Percentiles rank a stretch among this genome's conserved stretches.
phyloP scores from a whole-genome alignment of 2,888 invertebrate species.

The Escarpia spicata region DNA sequence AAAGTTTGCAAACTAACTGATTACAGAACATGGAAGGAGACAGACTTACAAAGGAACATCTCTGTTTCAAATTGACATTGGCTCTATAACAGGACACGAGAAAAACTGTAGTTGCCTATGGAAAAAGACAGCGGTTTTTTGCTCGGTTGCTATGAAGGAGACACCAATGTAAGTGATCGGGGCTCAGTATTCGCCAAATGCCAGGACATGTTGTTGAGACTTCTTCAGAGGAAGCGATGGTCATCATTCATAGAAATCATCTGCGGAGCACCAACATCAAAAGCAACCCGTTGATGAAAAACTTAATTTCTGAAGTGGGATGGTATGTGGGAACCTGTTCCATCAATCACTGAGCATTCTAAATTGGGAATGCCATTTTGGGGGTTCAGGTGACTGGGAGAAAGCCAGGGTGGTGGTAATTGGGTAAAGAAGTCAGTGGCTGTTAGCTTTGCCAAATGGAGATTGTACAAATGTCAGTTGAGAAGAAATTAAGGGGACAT shows the following conservation, averaged over 20 bases:
- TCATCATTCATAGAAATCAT: constrained; percentile 16
- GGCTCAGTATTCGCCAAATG: neutral
- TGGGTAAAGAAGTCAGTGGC: neutral
- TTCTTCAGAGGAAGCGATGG: neutral
- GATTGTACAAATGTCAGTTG: neutral
- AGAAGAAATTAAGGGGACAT: neutral
- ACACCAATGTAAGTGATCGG: neutral
- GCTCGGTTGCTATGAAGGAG: neutral
- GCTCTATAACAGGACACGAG: neutral
- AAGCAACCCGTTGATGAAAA: neutral
- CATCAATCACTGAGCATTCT: neutral
- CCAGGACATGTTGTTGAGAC: neutral
- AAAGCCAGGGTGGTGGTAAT: neutral
- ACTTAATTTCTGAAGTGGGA: constrained; percentile 5
- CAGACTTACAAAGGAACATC: neutral
- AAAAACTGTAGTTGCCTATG: neutral
- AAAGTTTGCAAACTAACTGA: no score
- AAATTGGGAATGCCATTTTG: neutral
- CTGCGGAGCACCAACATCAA: neutral
- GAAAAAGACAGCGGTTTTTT: neutral
- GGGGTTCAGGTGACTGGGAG: neutral
- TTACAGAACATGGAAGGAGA: no score
- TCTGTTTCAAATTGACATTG: neutral
- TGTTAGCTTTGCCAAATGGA: neutral
- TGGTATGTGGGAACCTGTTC: neutral